These are phyloP conservation scores for Galemys pyrenaicus DNA, from an alignment of 2,113 vertebrate species.

Conservation along the genomic window DNA sequence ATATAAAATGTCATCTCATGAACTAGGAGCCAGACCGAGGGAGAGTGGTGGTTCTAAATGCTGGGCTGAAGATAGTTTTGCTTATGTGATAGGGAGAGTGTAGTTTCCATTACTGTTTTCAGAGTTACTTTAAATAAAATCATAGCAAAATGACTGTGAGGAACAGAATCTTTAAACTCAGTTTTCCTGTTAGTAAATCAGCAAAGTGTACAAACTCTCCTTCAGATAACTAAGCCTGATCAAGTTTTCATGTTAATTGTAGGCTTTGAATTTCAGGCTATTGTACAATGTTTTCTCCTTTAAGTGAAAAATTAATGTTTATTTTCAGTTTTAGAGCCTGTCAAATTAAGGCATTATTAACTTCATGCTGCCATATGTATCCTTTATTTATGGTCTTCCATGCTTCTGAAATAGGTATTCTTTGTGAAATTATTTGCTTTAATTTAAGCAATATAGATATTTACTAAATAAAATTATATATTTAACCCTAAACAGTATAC, in stretches of 20 bases:
- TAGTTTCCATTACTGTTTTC: constrained; percentile 1
- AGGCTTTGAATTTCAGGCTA: constrained; percentile 1
- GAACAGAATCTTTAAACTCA: not conserved
- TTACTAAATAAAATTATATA: constrained; percentile 65
- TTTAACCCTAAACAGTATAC: constrained; percentile 72
- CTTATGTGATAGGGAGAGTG: not conserved
- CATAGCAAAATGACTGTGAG: constrained; percentile 10
- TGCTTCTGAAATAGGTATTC: constrained; percentile 64
- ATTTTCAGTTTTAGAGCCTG: constrained; percentile 4
- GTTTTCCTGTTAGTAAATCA: constrained; percentile 7
- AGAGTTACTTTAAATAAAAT: not conserved
- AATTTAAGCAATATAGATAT: constrained; percentile 77
- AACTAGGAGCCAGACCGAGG: not conserved
- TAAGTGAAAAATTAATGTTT: constrained; percentile 68
- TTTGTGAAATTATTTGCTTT: constrained; percentile 74
- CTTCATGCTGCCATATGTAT: constrained; percentile 64
- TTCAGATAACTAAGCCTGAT: not conserved
- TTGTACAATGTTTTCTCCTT: not conserved
- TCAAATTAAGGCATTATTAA: constrained; percentile 66
- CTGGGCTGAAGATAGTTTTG: not conserved
- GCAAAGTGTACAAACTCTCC: not conserved
- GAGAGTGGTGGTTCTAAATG: not conserved
- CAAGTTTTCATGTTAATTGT: not conserved
- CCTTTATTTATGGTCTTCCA: constrained; percentile 56
- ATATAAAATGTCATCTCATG: not conserved